A percentile compares a stretch with the other conserved stretches of the same genome.
Evolutionary conservation across 1,140 invertebrate species (phyloP).

Genomic region (Drosophila pseudoananassae): DNA sequence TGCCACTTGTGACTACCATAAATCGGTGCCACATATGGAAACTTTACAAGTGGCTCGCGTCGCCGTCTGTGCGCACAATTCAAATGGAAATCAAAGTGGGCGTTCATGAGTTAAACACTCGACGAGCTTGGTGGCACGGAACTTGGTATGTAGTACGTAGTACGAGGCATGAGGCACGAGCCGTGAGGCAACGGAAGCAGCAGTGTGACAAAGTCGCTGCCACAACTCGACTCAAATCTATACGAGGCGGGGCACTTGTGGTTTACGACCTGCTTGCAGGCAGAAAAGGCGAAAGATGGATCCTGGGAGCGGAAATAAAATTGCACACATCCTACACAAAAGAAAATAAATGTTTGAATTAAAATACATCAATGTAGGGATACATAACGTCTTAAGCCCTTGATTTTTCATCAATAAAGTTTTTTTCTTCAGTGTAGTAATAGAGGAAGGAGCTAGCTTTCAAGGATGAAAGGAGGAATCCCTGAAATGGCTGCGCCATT

Average conservation of each 20-base stretch:
- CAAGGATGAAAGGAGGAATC: background rate
- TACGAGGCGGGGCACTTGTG: constrained; percentile 66
- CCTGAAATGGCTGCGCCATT: constrained; percentile 48
- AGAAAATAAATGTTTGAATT: background rate
- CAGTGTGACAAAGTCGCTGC: constrained; percentile 73
- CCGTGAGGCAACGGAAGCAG: constrained; percentile 34
- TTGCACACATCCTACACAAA: constrained; percentile 33
- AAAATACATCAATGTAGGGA: no score
- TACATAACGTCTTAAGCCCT: no score
- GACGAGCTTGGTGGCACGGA: constrained; percentile 28
- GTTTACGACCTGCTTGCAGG: constrained; percentile 70
- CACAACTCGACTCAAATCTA: constrained; percentile 24
- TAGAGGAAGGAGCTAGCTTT: background rate
- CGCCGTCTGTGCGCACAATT: constrained; percentile 72
- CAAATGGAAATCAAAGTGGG: constrained; percentile 84
- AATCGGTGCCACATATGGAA: constrained; percentile 70
- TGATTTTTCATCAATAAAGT: no score
- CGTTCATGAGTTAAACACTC: constrained; percentile 84
- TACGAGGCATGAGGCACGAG: constrained; percentile 19
- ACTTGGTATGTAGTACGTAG: constrained; percentile 18
- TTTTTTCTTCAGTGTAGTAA: background rate
- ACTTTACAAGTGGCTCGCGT: constrained; percentile 69
- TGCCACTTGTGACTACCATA: constrained; percentile 45
- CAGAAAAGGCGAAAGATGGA: constrained; percentile 16
- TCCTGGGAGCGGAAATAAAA: constrained; percentile 40